phyloP scores from a whole-genome alignment of 2,113 vertebrate species.

The Gobiocypris rarus region DNA sequence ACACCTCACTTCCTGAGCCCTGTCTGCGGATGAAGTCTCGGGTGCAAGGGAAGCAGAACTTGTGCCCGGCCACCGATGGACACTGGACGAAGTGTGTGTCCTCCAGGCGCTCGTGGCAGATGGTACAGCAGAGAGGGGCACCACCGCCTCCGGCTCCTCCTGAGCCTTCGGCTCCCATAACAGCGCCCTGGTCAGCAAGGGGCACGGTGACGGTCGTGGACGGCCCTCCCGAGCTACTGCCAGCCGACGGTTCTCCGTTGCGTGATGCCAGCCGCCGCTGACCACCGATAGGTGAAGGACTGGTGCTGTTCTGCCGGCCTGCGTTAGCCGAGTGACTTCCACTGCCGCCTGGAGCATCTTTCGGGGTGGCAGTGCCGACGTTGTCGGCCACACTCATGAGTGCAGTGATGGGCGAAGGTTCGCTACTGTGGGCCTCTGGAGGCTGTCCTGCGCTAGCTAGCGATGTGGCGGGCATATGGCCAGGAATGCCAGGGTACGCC shows the following conservation, averaged over 20 bases:
- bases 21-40: conserved; percentile 86
- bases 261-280: conserved; percentile 79
- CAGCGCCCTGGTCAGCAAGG: conserved; percentile 58
- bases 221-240: conserved; percentile 65
- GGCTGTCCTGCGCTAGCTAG: conserved; percentile 39
- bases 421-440: conserved; percentile 68
- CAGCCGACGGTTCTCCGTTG: conserved; percentile 76
- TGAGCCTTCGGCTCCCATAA: conserved; percentile 40
- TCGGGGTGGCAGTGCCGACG: conserved; percentile 71
- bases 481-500: conserved; percentile 70
- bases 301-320: conserved; percentile 76
- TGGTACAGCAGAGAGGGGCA: conserved; percentile 84
- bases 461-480: conserved; percentile 60
- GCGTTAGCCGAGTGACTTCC: conserved; percentile 69
- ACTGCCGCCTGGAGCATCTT: conserved; percentile 75
- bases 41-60: conserved; percentile 91
- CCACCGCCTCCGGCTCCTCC: conserved; percentile 55
- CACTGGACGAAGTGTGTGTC: conserved; percentile 89
- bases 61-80: conserved; percentile 85
- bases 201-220: conserved; percentile 69
- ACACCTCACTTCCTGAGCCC: conserved; percentile 82
- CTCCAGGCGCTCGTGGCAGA: conserved; percentile 86
- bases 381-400: conserved; percentile 86
- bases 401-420: conserved; percentile 79
- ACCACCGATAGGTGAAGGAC: conserved; percentile 79